Percentiles rank a stretch among this genome's conserved stretches.
Evolutionary conservation across 2,888 invertebrate species (phyloP).

Genomic region (Drosophila nigricruria): DNA sequence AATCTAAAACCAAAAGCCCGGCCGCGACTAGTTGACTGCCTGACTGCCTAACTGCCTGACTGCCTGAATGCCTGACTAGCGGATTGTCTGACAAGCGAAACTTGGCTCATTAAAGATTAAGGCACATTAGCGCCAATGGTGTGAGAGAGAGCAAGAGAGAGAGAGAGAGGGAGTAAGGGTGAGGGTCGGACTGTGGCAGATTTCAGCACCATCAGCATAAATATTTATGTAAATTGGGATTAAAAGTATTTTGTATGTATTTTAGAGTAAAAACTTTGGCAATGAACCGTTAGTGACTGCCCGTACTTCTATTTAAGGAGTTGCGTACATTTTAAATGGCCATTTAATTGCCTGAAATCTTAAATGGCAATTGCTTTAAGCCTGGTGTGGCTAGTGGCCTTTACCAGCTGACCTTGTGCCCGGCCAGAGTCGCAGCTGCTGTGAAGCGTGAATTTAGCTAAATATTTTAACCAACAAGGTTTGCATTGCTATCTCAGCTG

Average conservation of each 20-base stretch:
- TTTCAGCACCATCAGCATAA: conserved; percentile 74
- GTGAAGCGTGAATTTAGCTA: conserved; percentile 30
- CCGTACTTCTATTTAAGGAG: conserved; percentile 1
- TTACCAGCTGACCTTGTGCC: conserved; percentile 32
- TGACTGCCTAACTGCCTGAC: conserved; percentile 26
- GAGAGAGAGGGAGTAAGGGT: not conserved
- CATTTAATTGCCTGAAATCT: conserved; percentile 66
- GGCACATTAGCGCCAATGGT: conserved; percentile 73
- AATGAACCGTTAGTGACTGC: conserved; percentile 12
- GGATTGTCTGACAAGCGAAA: conserved; percentile 54
- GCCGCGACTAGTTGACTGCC: conserved; percentile 43
- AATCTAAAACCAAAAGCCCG: conserved; percentile 28
- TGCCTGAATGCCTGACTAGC: conserved; percentile 13
- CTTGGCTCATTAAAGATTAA: conserved; percentile 80
- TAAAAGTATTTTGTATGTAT: conserved; percentile 72
- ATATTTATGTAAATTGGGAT: conserved; percentile 80
- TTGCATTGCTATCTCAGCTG: conserved; percentile 31
- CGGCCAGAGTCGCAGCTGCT: conserved; percentile 12
- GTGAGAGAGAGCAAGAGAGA: conserved; percentile 12
- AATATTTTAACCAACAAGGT: conserved; percentile 47
- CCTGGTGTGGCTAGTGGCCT: conserved; percentile 16
- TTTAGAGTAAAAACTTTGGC: conserved; percentile 53
- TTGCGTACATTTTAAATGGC: conserved; percentile 46
- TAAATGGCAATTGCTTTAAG: conserved; percentile 36
- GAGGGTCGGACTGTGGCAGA: conserved; percentile 18